phyloP scores from a whole-genome alignment of 1,140 invertebrate genomes.

The Ceratina calcarata region DNA sequence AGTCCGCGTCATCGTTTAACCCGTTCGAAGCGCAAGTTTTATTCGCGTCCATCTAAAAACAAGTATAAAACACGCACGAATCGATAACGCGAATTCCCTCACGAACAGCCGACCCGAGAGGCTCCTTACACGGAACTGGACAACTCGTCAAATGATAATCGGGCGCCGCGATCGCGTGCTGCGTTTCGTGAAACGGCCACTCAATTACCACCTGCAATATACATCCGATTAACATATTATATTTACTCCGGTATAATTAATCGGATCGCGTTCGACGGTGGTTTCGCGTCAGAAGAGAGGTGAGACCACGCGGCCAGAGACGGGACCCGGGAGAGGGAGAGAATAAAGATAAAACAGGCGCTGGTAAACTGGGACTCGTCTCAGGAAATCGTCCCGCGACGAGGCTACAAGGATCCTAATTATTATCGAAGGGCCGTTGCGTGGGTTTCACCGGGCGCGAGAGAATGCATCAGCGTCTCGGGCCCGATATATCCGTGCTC shows the following conservation, averaged over 20 bases:
- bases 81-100: conserved; percentile 22
- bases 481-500: conserved; percentile 42
- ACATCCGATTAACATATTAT: conserved; percentile 56
- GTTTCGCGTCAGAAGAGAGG: no score
- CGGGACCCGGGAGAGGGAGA: neutral
- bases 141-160: conserved; percentile 26
- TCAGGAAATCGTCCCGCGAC: conserved; percentile 24
- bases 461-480: conserved; percentile 44
- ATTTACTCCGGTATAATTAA: conserved; percentile 55
- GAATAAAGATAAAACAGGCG: conserved; percentile 3
- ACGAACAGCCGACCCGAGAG: neutral
- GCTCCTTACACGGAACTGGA: conserved; percentile 19
- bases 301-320: neutral
- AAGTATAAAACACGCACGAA: neutral
- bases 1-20: neutral
- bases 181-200: conserved; percentile 30
- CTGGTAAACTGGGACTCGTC: neutral
- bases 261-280: neutral
- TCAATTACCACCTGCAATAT: conserved; percentile 53
- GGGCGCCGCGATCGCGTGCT: conserved; percentile 47
- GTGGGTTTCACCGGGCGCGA: conserved; percentile 23
- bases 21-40: neutral
- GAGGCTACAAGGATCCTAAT: conserved; percentile 49
- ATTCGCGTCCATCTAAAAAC: neutral
- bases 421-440: conserved; percentile 57